Conservation (phyloP, 2,113 vertebrate species). For the Eubucco bourcierii region DNA sequence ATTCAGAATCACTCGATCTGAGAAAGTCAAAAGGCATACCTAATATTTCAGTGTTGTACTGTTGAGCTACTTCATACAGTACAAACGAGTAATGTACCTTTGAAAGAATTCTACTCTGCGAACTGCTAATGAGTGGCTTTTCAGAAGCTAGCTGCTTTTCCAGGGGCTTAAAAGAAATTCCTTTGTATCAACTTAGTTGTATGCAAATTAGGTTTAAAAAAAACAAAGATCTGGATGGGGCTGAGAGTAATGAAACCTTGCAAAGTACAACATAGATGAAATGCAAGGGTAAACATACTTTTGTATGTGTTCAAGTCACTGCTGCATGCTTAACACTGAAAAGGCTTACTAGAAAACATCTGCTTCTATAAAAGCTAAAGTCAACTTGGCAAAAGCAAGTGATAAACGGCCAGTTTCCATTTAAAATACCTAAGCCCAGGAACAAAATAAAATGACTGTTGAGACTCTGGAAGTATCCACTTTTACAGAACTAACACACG, state of each 20-base stretch:
- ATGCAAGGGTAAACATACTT: slow-evolving; percentile 48
- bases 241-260: not conserved
- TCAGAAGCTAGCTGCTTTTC: slow-evolving; percentile 55
- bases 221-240: slow-evolving; percentile 21
- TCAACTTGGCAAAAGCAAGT: slow-evolving; percentile 26
- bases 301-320: not conserved
- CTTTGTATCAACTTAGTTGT: slow-evolving; percentile 55
- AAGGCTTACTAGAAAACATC: slow-evolving; percentile 51
- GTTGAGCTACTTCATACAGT: slow-evolving; percentile 26
- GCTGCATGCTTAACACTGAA: slow-evolving; percentile 3
- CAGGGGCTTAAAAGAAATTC: slow-evolving; percentile 44
- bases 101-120: slow-evolving; percentile 15
- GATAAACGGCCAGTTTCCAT: slow-evolving; percentile 36
- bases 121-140: slow-evolving; percentile 59
- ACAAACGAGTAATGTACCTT: slow-evolving; percentile 32
- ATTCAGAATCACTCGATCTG: slow-evolving; percentile 37
- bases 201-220: slow-evolving; percentile 40
- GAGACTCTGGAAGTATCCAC: not conserved
- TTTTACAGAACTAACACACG: slow-evolving; percentile 2
- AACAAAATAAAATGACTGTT: slow-evolving; percentile 1
- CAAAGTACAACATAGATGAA: slow-evolving; percentile 8
- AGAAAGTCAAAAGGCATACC: slow-evolving; percentile 49
- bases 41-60: slow-evolving; percentile 22
- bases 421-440: slow-evolving; percentile 42
- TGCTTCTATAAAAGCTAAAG: slow-evolving; percentile 43